These are phyloP conservation scores for Percina caprodes DNA, from an alignment of 2,113 vertebrate genomes.

Conservation along the genomic window DNA sequence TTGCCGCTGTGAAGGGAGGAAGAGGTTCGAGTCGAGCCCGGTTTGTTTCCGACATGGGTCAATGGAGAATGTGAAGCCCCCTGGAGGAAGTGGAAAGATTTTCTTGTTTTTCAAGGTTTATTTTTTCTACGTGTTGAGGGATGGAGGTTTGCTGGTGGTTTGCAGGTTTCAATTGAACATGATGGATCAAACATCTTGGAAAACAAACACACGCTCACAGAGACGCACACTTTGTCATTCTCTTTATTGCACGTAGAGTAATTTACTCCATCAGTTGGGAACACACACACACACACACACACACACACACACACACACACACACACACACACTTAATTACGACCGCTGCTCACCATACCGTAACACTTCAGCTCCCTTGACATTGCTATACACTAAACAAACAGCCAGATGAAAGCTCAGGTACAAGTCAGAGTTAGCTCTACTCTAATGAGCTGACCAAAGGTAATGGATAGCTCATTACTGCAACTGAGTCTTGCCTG, in stretches of 20 bases:
- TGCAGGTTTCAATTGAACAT: constrained; percentile 50
- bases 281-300: constrained; percentile 8
- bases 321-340: constrained; percentile 35
- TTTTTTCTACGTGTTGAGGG: constrained; percentile 56
- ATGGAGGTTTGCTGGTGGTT: constrained; percentile 23
- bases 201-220: constrained; percentile 72
- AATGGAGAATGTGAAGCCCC: constrained; percentile 51
- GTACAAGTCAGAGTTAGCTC: constrained; percentile 48
- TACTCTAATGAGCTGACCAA: constrained; percentile 72
- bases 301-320: constrained; percentile 16
- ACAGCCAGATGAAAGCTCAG: constrained; percentile 69
- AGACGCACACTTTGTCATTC: constrained; percentile 64
- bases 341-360: constrained; percentile 34
- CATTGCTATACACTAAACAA: constrained; percentile 69
- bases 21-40: constrained; percentile 30
- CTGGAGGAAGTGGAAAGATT: constrained; percentile 61
- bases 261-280: constrained; percentile 58
- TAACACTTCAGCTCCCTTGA: constrained; percentile 59
- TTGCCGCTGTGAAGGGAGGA: constrained; percentile 59
- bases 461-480: constrained; percentile 72
- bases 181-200: constrained; percentile 71
- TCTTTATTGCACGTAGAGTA: constrained; percentile 42
- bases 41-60: constrained; percentile 59
- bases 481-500: constrained; percentile 39
- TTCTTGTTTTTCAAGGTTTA: constrained; percentile 56